phyloP scores from a whole-genome alignment of 37 sponge, comb jelly and placozoan genomes.

The Petrosia ficiformis region DNA sequence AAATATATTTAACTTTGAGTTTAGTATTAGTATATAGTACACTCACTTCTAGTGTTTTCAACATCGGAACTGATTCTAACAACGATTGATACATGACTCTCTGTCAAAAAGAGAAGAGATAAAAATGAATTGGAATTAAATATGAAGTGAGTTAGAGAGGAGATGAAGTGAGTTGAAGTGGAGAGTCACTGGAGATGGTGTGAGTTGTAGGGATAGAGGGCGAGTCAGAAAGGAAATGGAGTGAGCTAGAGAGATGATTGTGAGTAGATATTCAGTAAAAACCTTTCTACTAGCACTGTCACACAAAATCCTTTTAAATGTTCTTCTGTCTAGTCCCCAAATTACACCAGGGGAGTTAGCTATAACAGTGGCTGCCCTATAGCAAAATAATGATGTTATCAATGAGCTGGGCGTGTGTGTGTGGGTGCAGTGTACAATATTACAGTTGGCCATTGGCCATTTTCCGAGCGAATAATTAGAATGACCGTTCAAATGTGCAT shows the following conservation, averaged over 20 bases:
- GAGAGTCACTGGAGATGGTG: conserved; percentile 40
- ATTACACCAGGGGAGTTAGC: conserved; percentile 69
- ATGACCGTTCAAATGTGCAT: no score
- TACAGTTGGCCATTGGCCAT: no score
- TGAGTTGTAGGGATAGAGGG: conserved; percentile 41
- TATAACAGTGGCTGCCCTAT: conserved; percentile 87
- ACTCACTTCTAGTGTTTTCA: conserved; percentile 79
- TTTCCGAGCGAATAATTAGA: no score
- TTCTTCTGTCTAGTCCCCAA: conserved; percentile 89
- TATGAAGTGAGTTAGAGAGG: not conserved
- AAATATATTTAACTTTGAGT: not conserved
- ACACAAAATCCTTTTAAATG: conserved; percentile 87
- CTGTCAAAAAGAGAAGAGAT: conserved; percentile 1
- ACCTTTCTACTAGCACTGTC: conserved; percentile 83
- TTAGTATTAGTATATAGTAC: not conserved
- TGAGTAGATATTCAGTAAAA: not conserved
- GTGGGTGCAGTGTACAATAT: not conserved
- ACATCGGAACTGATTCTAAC: conserved; percentile 85
- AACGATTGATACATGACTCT: conserved; percentile 79
- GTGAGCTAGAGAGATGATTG: not conserved
- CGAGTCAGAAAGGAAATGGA: not conserved
- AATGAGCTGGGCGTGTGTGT: not conserved
- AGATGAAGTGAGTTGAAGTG: conserved; percentile 44
- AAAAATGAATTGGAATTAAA: not conserved
- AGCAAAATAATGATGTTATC: not conserved